These are phyloP conservation scores for Brenthis daphne DNA, from an alignment of 2,888 invertebrate species.

Conservation along the genomic window DNA sequence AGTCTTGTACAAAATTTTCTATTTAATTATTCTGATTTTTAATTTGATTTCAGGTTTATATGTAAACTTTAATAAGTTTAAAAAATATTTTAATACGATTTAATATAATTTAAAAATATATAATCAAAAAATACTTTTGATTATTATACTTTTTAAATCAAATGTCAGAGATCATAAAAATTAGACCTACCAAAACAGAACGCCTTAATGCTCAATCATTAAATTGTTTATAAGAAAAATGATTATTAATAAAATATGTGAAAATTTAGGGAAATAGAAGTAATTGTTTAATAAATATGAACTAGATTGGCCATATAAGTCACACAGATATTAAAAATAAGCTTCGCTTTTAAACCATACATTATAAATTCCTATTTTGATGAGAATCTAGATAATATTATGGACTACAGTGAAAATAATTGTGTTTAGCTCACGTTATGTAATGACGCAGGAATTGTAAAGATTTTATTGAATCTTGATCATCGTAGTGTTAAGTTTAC, in stretches of 20 bases:
- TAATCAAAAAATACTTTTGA: too few species aligned
- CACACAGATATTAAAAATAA: neutral
- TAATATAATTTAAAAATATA: too few species aligned
- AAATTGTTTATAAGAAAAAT: neutral
- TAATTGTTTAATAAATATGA: neutral
- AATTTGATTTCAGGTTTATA: too few species aligned
- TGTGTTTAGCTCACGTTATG: constrained; percentile 16
- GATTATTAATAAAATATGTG: neutral
- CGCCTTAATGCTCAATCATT: constrained; percentile 8
- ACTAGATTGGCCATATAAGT: neutral
- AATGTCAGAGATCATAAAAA: too few species aligned
- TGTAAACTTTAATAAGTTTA: too few species aligned
- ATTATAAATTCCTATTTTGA: constrained; percentile 22
- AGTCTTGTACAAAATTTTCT: too few species aligned
- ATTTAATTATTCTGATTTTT: too few species aligned
- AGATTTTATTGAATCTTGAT: constrained; percentile 23
- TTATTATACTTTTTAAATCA: too few species aligned
- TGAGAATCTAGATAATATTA: constrained; percentile 8
- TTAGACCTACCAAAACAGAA: neutral
- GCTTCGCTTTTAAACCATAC: neutral
- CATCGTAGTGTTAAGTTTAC: constrained; percentile 6
- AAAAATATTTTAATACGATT: too few species aligned
- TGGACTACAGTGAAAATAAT: neutral
- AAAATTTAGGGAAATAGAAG: neutral
- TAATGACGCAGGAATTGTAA: constrained; percentile 20